phyloP scores from a whole-genome alignment of 2,113 vertebrate species.

The Lethenteron reissneri region DNA sequence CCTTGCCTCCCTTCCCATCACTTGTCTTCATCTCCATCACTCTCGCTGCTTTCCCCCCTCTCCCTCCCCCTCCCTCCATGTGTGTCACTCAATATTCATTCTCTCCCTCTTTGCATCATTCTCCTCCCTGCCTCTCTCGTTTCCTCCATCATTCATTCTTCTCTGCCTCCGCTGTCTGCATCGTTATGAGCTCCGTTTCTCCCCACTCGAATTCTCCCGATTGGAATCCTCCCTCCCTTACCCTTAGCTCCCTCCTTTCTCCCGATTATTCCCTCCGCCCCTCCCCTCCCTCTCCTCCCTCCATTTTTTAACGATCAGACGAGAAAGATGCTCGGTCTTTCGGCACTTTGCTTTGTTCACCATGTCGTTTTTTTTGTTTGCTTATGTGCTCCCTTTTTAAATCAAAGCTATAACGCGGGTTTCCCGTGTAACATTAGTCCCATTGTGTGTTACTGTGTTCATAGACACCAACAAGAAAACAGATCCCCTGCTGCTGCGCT shows the following conservation, averaged over 20 bases:
- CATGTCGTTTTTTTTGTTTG: too few relatives aligned
- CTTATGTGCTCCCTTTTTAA: too few relatives aligned
- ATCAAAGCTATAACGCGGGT: too few relatives aligned
- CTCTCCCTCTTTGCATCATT: not conserved
- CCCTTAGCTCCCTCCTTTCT: not conserved
- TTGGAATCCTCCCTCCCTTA: not conserved
- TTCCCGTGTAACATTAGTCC: too few relatives aligned
- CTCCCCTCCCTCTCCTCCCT: not conserved
- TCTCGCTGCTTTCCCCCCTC: not conserved
- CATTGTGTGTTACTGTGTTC: too few relatives aligned
- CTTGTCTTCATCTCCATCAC: not conserved
- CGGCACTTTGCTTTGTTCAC: too few relatives aligned
- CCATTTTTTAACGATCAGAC: too few relatives aligned
- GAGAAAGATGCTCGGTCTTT: too few relatives aligned
- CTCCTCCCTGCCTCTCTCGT: not conserved
- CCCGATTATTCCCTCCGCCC: not conserved
- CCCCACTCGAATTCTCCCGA: not conserved
- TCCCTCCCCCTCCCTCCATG: not conserved
- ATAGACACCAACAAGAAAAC: too few relatives aligned
- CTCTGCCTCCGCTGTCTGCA: too few relatives aligned
- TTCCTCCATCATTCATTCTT: not conserved
- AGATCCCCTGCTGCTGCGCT: too few relatives aligned
- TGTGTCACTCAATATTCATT: not conserved
- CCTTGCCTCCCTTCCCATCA: not conserved
- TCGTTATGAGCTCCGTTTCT: not conserved